Base-by-base conservation (phyloP, 2,797 vertebrate genomes). In the Sylvilagus floridanus region DNA sequence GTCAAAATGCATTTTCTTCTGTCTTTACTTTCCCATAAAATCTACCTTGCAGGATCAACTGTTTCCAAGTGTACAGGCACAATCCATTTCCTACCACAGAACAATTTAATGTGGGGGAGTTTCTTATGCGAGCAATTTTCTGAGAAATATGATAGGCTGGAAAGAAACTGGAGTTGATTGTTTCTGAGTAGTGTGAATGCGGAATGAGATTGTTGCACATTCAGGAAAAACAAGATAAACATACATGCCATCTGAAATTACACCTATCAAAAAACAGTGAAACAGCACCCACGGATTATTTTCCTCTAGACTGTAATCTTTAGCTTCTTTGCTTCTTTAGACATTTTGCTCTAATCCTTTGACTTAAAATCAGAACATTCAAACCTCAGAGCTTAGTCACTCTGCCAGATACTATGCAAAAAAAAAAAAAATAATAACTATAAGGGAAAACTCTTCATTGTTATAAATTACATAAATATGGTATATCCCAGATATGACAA, bases 171-270 rank as follows among this genome's bases (percentile, higher is more conserved):
- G 26, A n/a, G 22, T 28, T 95, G 60, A 88, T 86, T 72, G 63
- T 93, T 30, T 88, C 22, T 94, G 84, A 94, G 72, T 28, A 84
- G 22, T 93, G 95, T 93, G 77, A 96, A 97, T 66, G 77, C 96
- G 28, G 42, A 32, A 79, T 24, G 73, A 68, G 72, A 75, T 63
- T 92, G 19, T 71, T 89, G 47, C 21, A 83, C 76, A n/a, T 92
- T 92, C 26, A 9, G 60, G 21, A 95, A 78, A 32, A 92, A 91
- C 37, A 92, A 91, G 52, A 91, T 86, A 97, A 94, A 93, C 76
- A 92, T 68, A 60, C 16, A 66, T 82, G 92, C 77, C 85, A 83
- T 66, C 72, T 94, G 95, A 97, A 97, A 96, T 96, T 87, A 91
- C 63, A 60, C 68, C 84, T 93, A 68, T 96, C 90, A 93, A 28